phyloP scores from a whole-genome alignment of 1,140 invertebrate species.

The Zeugodacus cucurbitae region DNA sequence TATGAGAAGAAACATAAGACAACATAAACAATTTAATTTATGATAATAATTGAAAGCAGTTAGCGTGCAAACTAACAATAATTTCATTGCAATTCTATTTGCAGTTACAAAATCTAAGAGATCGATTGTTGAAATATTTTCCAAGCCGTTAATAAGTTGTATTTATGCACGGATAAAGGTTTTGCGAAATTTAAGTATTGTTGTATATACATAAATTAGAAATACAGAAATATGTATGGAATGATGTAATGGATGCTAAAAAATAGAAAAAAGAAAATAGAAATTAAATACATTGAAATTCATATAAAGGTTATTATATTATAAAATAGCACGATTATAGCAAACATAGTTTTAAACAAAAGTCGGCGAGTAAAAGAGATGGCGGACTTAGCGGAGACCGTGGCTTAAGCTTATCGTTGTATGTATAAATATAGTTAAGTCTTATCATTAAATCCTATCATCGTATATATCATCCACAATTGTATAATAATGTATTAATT shows the following conservation, averaged over 20 bases:
- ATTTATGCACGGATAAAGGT: not conserved
- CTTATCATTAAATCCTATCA: constrained; percentile 2
- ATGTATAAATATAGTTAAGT: constrained; percentile 10
- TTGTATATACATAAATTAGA: not conserved
- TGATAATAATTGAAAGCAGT: not conserved
- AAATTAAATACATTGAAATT: not conserved
- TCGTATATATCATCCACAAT: not conserved
- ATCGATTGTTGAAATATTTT: constrained; percentile 44
- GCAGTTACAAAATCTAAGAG: constrained; percentile 41
- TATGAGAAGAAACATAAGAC: not conserved
- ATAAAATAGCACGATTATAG: constrained; percentile 2
- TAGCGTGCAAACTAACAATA: not conserved
- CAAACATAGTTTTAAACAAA: not conserved
- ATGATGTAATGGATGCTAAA: not conserved
- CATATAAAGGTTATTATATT: constrained; percentile 2
- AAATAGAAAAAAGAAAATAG: not conserved
- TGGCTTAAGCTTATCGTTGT: constrained; percentile 30
- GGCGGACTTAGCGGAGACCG: not conserved
- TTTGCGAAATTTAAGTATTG: not conserved
- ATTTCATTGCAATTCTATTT: constrained; percentile 39
- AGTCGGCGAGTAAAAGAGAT: not conserved
- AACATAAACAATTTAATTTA: not conserved
- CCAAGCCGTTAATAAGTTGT: constrained; percentile 4
- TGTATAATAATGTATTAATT: constrained; percentile 16
- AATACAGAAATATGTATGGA: constrained; percentile 8